Evolutionary conservation across 2,113 vertebrate species (phyloP).

Genomic region (Apodemus sylvaticus): DNA sequence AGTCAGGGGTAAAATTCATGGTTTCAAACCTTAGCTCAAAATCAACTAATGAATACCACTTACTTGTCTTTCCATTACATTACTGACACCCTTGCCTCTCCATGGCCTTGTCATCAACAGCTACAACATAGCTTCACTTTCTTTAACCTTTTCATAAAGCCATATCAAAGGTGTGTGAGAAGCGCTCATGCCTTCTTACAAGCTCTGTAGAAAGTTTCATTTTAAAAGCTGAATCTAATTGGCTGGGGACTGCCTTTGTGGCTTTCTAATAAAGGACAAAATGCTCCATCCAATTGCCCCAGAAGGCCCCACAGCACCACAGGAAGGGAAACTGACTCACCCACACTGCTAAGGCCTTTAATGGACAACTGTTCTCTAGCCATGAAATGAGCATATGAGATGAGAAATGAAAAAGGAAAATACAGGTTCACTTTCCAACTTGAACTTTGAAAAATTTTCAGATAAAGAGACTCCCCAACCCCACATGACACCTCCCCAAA

Average conservation of each 20-base stretch:
- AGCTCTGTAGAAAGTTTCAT: not conserved
- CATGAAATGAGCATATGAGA: not conserved
- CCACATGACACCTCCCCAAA: not conserved
- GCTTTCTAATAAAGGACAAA: slow-evolving; percentile 28
- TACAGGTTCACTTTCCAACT: not conserved
- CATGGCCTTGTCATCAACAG: not conserved
- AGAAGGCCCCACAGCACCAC: not conserved
- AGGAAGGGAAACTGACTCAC: slow-evolving; percentile 21
- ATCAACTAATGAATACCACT: not conserved
- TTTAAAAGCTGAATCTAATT: not conserved
- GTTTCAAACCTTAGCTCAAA: not conserved
- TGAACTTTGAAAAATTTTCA: slow-evolving; percentile 38
- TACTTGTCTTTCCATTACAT: not conserved
- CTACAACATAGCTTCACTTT: not conserved
- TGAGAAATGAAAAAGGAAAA: not conserved
- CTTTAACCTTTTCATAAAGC: not conserved
- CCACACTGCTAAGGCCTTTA: not conserved
- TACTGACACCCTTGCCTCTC: not conserved
- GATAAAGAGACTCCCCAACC: not conserved
- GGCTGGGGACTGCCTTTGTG: slow-evolving; percentile 13
- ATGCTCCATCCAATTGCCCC: not conserved
- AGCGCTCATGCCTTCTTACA: not conserved
- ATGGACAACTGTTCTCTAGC: not conserved
- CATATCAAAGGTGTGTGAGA: not conserved
- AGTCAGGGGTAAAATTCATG: slow-evolving; percentile 11